Evolutionary conservation across 2,797 vertebrate species (phyloP), one percentile per base, ranked within the genome.

Genomic region (Cuniculus paca): DNA sequence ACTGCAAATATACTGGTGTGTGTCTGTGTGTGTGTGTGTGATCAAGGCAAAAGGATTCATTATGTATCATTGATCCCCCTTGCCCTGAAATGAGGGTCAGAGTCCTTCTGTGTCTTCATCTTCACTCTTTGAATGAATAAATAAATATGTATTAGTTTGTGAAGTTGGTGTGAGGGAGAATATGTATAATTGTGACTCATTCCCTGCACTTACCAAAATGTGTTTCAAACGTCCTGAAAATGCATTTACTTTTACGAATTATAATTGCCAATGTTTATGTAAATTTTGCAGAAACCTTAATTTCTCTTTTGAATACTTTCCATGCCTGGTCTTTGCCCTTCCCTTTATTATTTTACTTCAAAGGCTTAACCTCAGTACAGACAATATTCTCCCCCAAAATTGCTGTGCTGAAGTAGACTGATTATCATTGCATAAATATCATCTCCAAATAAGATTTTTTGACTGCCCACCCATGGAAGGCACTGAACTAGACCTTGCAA

Each of bases 361-460:
- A 80, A 94, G 78, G 36, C 77, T 95, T 96, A 96, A 97, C 88
- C 93, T 97, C 45, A n/a, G 78, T 50, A 75, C 36, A 96, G 54
- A 97, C 78, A 96, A 92, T 97, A 96, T 95, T 97, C 61, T 96
- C 79, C 91, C 96, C 92, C 56, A 11, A 97, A 97, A 97, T 94
- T 97, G 96, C 85, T 84, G 48, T 94, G 95, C 96, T 65, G 78
- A 96, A 94, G 88, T 93, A 90, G 96, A 95, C 96, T 97, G 96
- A 98, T 97, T 97, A 97, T 94, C 90, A 89, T 80, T 96, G 97
- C 94, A 98, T 98, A 97, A 96, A 97, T 97, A 98, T 92, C 92
- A 90, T 88, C 93, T 96, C 34, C 89, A 97, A 92, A 96, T 95
- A 97, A 96, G 91, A 96, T 94, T 96, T 97, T 95, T 95, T 97